phyloP scores from a whole-genome alignment of 2,797 vertebrate genomes.

The Oreonectes daqikongensis region DNA sequence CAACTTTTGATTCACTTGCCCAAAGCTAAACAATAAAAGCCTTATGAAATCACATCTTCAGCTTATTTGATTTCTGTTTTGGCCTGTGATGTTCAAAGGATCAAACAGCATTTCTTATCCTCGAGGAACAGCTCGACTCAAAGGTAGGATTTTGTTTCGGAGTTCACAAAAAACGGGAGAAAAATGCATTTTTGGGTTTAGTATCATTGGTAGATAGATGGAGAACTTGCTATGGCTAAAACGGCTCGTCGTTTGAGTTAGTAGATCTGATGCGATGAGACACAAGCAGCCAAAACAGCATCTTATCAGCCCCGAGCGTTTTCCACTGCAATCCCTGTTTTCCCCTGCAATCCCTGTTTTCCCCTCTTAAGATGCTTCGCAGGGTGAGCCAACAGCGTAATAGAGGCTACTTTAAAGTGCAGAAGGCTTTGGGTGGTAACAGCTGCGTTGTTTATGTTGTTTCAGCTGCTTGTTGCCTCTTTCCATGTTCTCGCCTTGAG shows the following conservation, averaged over 20 bases:
- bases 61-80: slow-evolving; percentile 4
- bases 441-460: neutral
- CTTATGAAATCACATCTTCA: neutral
- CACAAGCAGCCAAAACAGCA: slow-evolving; percentile 3
- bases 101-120: neutral
- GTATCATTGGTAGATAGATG: neutral
- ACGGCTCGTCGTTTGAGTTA: neutral
- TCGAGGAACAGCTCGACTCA: neutral
- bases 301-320: neutral
- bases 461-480: neutral
- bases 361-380: neutral
- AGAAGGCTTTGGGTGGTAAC: neutral
- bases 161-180: neutral
- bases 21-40: neutral
- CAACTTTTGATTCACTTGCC: neutral
- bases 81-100: neutral
- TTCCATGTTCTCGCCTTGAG: slow-evolving; percentile 11
- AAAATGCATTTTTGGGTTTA: neutral
- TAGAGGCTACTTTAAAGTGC: neutral
- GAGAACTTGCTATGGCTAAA: neutral
- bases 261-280: neutral
- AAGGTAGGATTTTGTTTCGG: neutral
- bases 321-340: neutral
- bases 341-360: neutral
- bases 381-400: neutral